Conservation (phyloP, 2,113 vertebrate species). For the Gopherus flavomarginatus region DNA sequence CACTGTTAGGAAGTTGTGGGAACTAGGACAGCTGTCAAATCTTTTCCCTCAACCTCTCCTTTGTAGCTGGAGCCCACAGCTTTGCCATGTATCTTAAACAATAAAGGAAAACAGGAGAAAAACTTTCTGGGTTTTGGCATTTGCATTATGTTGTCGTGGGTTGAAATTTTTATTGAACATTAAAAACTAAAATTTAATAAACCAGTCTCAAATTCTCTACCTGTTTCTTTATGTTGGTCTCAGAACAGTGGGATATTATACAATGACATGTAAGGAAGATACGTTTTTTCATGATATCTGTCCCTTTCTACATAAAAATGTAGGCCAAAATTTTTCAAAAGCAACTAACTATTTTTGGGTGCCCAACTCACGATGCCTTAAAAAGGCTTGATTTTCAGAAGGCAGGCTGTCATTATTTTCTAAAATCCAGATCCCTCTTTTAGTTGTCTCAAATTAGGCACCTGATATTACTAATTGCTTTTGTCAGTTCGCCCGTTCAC, state of each 20-base stretch:
- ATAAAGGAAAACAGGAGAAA: neutral
- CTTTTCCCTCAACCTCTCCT: neutral
- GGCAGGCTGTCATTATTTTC: neutral
- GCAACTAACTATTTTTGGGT: neutral
- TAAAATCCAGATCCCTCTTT: neutral
- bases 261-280: neutral
- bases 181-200: neutral
- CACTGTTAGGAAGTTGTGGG: neutral
- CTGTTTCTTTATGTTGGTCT: constrained; percentile 4
- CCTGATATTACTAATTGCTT: neutral
- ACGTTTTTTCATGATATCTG: neutral
- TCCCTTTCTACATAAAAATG: neutral
- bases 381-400: neutral
- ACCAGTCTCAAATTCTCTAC: neutral
- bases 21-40: constrained; percentile 2
- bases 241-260: neutral
- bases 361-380: neutral
- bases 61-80: neutral
- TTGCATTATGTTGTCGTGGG: neutral
- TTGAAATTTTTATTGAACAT: constrained; percentile 1
- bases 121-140: neutral
- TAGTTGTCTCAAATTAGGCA: neutral
- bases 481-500: neutral
- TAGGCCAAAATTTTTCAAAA: neutral
- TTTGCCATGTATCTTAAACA: neutral